Evolutionary conservation across 2,113 vertebrate species (phyloP), one percentile per base, ranked within the genome.

Genomic region (Ellobius talpinus): DNA sequence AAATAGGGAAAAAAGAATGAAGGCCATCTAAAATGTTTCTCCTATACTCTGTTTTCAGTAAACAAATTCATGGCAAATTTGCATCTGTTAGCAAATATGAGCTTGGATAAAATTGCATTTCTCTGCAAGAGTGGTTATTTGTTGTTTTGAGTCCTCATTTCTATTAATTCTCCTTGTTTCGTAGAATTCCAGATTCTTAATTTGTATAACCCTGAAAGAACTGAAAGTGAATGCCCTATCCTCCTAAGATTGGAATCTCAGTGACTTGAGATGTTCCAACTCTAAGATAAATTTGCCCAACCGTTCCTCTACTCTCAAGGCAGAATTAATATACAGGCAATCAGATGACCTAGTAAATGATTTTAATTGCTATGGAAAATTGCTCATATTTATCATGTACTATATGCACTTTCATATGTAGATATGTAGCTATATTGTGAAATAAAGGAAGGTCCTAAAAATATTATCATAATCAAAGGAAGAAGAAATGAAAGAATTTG

Each of bases 1-100:
- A 36, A 76, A 82, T 82, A 23, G 13, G 12, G 23, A 24, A 52
- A 36, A 5, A 90, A 76, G 77, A 90, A 39, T 45, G 31, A 89
- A 97, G 85, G 84, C 87, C 76, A 93, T 52, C 21, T 26, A 81
- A 72, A 93, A 82, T 33, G 23, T 92, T 92, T 95, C 39, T 87
- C 65, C 94, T 89, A 89, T 42, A 94, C 39, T 50, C 17, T 87
- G 2, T 86, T 95, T 96, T 97, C 55, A 36, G 39, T 94, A 74
- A 89, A 91, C 68, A 26, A 97, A 95, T 90, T 65, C 77, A 8
- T 16, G 39, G 85, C 42, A 92, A 77, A 5, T 90, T 94, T 88
- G 19, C 76, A 61, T 39, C 87, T 97, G 63, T 88, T 55, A 85
- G 47, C 87, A 91, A 93, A 89, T 58, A 1, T 2, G 86, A 65